These are phyloP conservation scores for Steinernema hermaphroditum DNA, from an alignment of 2,888 invertebrate genomes.

Conservation along the genomic window DNA sequence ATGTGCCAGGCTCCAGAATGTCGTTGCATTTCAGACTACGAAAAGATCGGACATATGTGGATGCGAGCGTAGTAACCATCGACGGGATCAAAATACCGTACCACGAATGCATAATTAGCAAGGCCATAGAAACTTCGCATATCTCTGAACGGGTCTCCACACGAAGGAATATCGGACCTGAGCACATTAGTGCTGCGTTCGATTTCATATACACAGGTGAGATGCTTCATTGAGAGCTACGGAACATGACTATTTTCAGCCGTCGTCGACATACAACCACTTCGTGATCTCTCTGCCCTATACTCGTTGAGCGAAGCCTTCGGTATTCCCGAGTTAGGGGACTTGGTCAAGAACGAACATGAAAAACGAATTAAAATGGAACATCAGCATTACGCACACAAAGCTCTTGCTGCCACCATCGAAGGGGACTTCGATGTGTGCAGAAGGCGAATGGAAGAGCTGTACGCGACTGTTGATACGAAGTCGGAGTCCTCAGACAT, in stretches of 20 bases:
- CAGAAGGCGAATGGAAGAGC: neutral
- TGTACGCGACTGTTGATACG: neutral
- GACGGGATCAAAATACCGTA: neutral
- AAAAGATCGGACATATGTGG: neutral
- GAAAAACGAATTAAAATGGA: no score
- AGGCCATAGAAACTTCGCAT: neutral
- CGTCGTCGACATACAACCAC: constrained; percentile 8
- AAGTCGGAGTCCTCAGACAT: neutral
- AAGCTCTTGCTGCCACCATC: neutral
- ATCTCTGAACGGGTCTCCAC: neutral
- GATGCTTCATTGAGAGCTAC: neutral
- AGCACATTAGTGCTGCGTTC: neutral
- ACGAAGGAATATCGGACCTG: neutral
- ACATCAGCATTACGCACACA: no score
- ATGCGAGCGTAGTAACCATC: neutral
- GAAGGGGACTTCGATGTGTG: constrained; percentile 16
- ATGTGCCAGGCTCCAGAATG: neutral
- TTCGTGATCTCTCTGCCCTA: neutral
- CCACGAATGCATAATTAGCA: neutral
- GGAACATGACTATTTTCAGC: neutral
- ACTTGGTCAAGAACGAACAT: neutral
- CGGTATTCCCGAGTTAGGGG: neutral
- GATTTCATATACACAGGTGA: constrained; percentile 17
- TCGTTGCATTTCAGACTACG: neutral
- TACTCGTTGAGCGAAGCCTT: neutral